These are phyloP conservation scores for Eulemur albifrons DNA, from an alignment of 2,797 vertebrate genomes.

Conservation along the genomic window DNA sequence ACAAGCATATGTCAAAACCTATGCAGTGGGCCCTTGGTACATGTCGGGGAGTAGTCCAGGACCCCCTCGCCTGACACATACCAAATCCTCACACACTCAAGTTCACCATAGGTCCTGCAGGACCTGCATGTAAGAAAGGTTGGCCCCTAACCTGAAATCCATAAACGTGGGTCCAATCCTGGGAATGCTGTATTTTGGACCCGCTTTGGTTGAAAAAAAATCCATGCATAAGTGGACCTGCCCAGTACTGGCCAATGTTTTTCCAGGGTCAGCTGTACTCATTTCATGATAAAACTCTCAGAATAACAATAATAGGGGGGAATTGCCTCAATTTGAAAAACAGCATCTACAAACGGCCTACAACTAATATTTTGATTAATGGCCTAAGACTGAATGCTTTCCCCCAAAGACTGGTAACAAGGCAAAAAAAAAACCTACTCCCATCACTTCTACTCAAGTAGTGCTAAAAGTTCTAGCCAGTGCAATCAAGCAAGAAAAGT, in stretches of 20 bases:
- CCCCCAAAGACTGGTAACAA: not conserved
- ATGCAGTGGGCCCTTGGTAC: not conserved
- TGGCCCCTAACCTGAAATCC: not conserved
- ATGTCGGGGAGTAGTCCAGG: not conserved
- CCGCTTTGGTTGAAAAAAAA: not conserved
- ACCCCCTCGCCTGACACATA: not conserved
- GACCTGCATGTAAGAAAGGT: not conserved
- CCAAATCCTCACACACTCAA: not conserved
- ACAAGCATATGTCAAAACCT: not conserved
- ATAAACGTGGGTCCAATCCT: not conserved
- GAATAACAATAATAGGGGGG: not conserved
- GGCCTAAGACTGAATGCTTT: not conserved
- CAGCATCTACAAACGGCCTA: not conserved
- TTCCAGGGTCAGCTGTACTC: not conserved
- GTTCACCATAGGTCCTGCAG: not conserved
- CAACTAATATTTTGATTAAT: not conserved
- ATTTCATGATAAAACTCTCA: not conserved
- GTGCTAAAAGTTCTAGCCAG: not conserved
- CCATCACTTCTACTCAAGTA: not conserved
- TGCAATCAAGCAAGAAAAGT: not conserved
- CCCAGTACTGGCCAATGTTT: not conserved
- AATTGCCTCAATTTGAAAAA: not conserved
- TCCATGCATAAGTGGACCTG: not conserved
- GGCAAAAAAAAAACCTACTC: not conserved
- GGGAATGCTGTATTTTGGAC: not conserved